Conservation (phyloP, 2,113 vertebrate genomes). For the cat (Felis catus) region DNA sequence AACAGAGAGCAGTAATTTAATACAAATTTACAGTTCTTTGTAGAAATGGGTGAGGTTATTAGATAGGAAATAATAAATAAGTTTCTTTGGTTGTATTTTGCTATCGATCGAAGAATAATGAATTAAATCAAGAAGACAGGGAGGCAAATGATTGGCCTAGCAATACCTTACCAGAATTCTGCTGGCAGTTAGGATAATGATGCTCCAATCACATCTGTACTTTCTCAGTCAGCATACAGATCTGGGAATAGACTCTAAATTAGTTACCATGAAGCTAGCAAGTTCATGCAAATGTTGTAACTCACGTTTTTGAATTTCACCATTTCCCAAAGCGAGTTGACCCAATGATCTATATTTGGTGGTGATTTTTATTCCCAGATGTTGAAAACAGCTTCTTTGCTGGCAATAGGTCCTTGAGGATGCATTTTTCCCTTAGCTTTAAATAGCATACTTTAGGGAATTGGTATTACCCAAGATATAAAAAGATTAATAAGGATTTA, state of each 20-base stretch:
- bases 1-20: background rate
- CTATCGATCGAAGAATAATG: constrained; percentile 4
- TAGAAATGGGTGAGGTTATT: background rate
- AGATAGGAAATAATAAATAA: background rate
- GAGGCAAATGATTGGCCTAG: background rate
- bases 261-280: constrained; percentile 19
- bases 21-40: background rate
- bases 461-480: constrained; percentile 74
- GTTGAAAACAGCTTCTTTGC: constrained; percentile 73
- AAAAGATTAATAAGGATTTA: constrained; percentile 77
- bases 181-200: background rate
- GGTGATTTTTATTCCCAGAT: constrained; percentile 78
- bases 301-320: constrained; percentile 64
- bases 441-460: constrained; percentile 76
- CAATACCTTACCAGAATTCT: background rate
- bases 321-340: constrained; percentile 76
- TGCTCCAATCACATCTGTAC: background rate
- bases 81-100: background rate
- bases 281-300: constrained; percentile 59
- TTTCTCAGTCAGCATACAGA: background rate
- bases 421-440: constrained; percentile 76
- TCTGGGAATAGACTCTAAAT: constrained; percentile 48
- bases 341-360: constrained; percentile 79
- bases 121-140: constrained; percentile 10
- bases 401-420: constrained; percentile 64